Evolutionary conservation across 2,888 invertebrate species (phyloP), one percentile per base, ranked within the genome.

Genomic region (Phaonia tiefii): DNA sequence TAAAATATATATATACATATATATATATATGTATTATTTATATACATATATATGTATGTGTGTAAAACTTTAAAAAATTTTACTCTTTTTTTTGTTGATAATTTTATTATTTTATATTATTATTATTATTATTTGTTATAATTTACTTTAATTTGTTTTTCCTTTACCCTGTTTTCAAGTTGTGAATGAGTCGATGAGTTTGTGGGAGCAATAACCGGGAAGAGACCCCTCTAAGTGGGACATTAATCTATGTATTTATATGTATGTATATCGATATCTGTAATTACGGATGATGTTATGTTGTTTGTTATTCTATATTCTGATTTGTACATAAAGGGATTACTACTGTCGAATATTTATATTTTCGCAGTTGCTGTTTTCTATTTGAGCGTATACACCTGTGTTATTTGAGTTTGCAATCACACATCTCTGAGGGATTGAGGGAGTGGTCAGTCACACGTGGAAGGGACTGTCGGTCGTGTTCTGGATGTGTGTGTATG

Each of bases 361-460:
- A 60, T 25, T 63, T 66, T 75, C 66, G 17, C 67, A 8, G 20
- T 75, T 31, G 69, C 73, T 79, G 77, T 69, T 70, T 31, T 77
- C 66, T 71, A 20, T 75, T 82, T 82, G 79, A 82, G 82, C 82
- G 80, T 84, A 83, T 83, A 85, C 83, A 79, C 79, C 17, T 54
- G 69, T 75, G 26, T n/a, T 58, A n/a, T 56, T 56, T 26, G 58
- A 5, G 8, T 63, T n/a, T n/a, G n/a, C n/a, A n/a, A n/a, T n/a
- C n/a, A n/a, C n/a, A n/a, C n/a, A n/a, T n/a, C n/a, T 42, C 22
- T 54, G 25, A 13, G 54, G 22, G 25, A 54, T 51, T 17, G 11
- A 7, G 56, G 26, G 20, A 37, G 20, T 13, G 7, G 13, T 22
- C 13, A 13, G 3, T 31, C 8, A 3, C 31, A 17, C 17, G 39